These are phyloP conservation scores for Petrocephalus sullivani DNA, from an alignment of 2,797 vertebrate genomes.

Conservation along the genomic window DNA sequence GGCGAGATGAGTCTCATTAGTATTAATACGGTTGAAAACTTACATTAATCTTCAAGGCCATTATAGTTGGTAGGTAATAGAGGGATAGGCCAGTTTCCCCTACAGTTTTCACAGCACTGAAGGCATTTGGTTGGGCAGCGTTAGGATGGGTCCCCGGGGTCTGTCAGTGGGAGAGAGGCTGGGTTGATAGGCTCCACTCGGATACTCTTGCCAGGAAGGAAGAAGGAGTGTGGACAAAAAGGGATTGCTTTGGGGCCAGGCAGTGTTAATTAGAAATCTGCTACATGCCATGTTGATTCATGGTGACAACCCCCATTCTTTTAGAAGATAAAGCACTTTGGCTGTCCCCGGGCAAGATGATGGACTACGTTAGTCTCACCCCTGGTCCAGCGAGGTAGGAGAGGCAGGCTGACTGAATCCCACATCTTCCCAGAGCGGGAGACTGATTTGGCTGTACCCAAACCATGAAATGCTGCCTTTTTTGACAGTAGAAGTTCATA, in stretches of 20 bases:
- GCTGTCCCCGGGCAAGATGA: constrained; percentile 12
- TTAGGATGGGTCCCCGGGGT: neutral
- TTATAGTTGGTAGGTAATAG: neutral
- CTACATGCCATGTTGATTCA: constrained; percentile 27
- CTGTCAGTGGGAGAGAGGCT: neutral
- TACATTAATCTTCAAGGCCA: neutral
- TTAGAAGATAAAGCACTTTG: constrained; percentile 25
- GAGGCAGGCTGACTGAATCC: neutral
- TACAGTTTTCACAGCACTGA: neutral
- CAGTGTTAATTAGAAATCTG: constrained; percentile 31
- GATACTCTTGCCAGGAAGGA: neutral
- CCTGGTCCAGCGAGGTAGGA: constrained; percentile 7
- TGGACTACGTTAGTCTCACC: constrained; percentile 18
- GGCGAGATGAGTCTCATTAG: neutral
- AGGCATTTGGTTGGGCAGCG: constrained; percentile 6
- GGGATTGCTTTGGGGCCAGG: constrained; percentile 27
- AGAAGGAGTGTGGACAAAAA: constrained; percentile 2
- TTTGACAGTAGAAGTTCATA: neutral
- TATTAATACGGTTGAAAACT: neutral
- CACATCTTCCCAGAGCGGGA: neutral
- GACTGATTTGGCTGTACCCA: neutral
- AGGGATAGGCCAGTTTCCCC: neutral
- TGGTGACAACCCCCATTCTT: constrained; percentile 11
- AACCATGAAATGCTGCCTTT: neutral
- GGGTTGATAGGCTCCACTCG: neutral